phyloP scores from a whole-genome alignment of 2,113 vertebrate genomes.

The Grantiella picta region DNA sequence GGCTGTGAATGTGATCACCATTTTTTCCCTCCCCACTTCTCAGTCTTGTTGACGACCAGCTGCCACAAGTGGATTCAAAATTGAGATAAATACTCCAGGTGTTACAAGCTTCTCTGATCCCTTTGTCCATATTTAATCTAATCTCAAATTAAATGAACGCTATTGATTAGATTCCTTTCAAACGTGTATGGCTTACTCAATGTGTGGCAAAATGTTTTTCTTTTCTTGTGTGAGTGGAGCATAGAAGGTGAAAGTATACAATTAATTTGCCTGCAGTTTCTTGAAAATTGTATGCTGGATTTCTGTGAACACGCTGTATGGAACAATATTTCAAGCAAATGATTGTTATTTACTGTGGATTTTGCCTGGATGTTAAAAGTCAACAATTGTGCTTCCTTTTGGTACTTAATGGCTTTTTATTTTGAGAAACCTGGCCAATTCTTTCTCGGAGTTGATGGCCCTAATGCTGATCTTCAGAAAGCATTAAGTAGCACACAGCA shows the following conservation, averaged over 20 bases:
- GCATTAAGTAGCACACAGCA: neutral
- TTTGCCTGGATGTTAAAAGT: constrained; percentile 73
- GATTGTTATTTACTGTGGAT: constrained; percentile 78
- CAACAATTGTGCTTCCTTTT: constrained; percentile 74
- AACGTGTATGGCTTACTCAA: constrained; percentile 23
- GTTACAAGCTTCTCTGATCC: constrained; percentile 22
- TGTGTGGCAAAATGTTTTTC: constrained; percentile 62
- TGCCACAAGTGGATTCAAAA: constrained; percentile 16
- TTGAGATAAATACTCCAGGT: constrained; percentile 21
- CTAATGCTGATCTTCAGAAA: constrained; percentile 19
- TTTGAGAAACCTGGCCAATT: constrained; percentile 71
- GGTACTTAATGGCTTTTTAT: constrained; percentile 68
- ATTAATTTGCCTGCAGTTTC: constrained; percentile 77
- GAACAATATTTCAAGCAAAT: constrained; percentile 73
- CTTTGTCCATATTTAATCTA: constrained; percentile 70
- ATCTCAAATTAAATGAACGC: constrained; percentile 71
- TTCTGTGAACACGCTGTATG: constrained; percentile 66
- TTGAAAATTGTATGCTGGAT: constrained; percentile 75
- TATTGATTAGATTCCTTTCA: constrained; percentile 75
- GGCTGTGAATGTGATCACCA: neutral
- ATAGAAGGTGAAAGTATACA: constrained; percentile 75
- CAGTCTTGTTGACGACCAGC: constrained; percentile 22
- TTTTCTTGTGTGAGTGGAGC: constrained; percentile 58
- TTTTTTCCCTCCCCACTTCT: neutral
- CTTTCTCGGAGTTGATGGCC: constrained; percentile 31